Evolutionary conservation across 1,140 invertebrate species (phyloP), one percentile per base, ranked within the genome.

Genomic region (Leptonema lineaticorne): DNA sequence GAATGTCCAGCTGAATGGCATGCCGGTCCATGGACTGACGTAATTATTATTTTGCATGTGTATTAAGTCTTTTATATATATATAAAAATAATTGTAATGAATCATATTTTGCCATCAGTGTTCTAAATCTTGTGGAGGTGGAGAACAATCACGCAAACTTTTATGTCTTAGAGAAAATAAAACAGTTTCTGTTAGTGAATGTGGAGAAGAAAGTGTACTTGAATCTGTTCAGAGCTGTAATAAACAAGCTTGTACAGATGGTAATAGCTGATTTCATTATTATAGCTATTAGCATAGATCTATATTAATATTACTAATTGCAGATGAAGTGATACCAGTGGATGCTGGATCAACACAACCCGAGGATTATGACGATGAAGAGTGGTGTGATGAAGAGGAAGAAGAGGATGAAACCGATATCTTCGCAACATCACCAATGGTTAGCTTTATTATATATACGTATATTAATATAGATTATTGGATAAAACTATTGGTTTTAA

Each of bases 1-100:
- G 85, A 87, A 58, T 96, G 94, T 76, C 87, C 91, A 45, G 92
- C 91, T 28, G 87, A 90, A 76, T 97, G 94, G 94, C 94, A 92
- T 75, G 85, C 89, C 56, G 93, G 92, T 11, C 93, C 93, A 0
- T 97, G 92, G 90, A 86, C 84, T 57, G 78, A 89, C 78, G 90
- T 91, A 82, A 77, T 76, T 75, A 16, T 67, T 50, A 18, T 37
- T 0, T 9, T n/a, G 7, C 48, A 6, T 2, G 1, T 41, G n/a
- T n/a, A n/a, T n/a, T 7, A 57, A 57, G 18, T 26, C 7, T 9
- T 22, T 22, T 27, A 48, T 11, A 8, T 24, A 8, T 57, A 27
- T 57, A 57, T 57, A 50, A 24, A 16, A 48, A 58, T 22, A 33
- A 20, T 62, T 14, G 24, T 22, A 3, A 4, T n/a, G 26, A 14